These are phyloP conservation scores for Cyprinella venusta DNA, from an alignment of 2,797 vertebrate genomes.

Conservation along the genomic window DNA sequence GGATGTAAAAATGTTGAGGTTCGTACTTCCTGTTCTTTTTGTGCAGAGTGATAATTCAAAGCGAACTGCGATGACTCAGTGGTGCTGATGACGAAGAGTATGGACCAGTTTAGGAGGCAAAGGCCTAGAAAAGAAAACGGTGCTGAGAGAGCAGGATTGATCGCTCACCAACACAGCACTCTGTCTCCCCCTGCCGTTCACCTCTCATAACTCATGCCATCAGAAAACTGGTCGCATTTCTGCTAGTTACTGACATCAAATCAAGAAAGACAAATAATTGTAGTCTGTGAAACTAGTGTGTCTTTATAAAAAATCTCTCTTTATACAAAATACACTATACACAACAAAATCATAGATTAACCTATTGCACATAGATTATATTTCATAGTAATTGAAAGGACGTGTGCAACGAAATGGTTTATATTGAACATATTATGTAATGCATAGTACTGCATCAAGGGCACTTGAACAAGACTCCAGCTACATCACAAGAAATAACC, in stretches of 20 bases:
- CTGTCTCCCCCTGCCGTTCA: slow-evolving; percentile 58
- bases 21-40: slow-evolving; percentile 34
- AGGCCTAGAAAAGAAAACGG: slow-evolving; percentile 56
- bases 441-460: background rate
- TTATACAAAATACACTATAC: background rate
- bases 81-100: slow-evolving; percentile 40
- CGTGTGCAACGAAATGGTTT: background rate
- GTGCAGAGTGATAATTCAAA: slow-evolving; percentile 29
- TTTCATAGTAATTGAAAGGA: background rate
- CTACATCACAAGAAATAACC: background rate
- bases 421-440: background rate
- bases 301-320: background rate
- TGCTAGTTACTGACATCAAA: background rate
- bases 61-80: slow-evolving; percentile 46
- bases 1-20: slow-evolving; percentile 21
- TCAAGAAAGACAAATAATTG: background rate
- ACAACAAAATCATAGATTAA: background rate
- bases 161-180: slow-evolving; percentile 21
- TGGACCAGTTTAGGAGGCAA: slow-evolving; percentile 56
- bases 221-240: background rate
- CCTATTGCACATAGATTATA: background rate
- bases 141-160: slow-evolving; percentile 20
- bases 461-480: background rate
- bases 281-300: background rate
- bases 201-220: background rate